Percentiles rank a stretch among this genome's conserved stretches.
Evolutionary conservation across 2,113 vertebrate species (phyloP).

Genomic region (Percopsis transmontana): DNA sequence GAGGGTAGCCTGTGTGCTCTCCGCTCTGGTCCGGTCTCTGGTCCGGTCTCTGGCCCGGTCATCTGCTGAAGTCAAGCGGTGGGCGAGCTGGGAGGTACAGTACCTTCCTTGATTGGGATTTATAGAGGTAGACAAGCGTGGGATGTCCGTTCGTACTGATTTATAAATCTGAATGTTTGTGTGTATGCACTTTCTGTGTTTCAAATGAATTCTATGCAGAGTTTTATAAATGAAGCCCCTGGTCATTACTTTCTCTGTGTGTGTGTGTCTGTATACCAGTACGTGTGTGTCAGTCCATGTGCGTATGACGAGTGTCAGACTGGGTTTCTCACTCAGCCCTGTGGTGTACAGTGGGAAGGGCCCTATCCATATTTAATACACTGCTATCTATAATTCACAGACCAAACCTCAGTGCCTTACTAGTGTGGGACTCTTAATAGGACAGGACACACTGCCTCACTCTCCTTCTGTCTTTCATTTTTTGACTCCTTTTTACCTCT

Average conservation of each 20-base stretch:
- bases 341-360: conserved; percentile 26
- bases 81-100: no score
- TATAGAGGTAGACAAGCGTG: no score
- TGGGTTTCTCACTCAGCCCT: conserved; percentile 27
- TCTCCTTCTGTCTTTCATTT: conserved; percentile 2
- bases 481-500: background rate
- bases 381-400: conserved; percentile 72
- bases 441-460: conserved; percentile 41
- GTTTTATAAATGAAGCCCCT: no score
- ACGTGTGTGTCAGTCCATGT: background rate
- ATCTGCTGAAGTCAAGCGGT: no score
- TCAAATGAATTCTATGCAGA: background rate
- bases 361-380: conserved; percentile 70
- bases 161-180: background rate
- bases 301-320: background rate
- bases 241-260: conserved; percentile 1
- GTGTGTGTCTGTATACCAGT: background rate
- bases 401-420: conserved; percentile 56
- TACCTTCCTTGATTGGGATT: no score
- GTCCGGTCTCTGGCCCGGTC: no score
- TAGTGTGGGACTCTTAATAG: conserved; percentile 43
- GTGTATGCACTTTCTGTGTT: background rate
- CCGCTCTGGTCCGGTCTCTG: no score
- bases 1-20: no score
- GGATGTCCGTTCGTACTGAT: no score